Evolutionary conservation across 2,113 vertebrate genomes (phyloP), one percentile per base, ranked within the genome.

Genomic region (Arenaria interpres): DNA sequence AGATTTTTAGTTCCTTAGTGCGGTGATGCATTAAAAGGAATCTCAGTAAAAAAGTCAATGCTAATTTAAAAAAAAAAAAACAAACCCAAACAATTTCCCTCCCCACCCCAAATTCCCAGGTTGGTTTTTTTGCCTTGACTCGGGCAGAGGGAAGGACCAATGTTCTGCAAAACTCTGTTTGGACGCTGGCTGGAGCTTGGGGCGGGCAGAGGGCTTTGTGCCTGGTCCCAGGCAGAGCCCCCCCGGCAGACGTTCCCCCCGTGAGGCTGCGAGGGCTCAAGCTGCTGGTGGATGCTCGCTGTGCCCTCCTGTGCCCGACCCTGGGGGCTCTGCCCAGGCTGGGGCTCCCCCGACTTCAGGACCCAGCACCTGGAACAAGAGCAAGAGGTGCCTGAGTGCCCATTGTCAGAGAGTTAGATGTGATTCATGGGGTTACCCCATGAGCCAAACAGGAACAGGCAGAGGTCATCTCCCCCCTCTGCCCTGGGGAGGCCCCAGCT

Each of bases 211-310:
- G 1, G 45, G 22, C 13, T 6, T 53, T 24, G 51, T 6, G 14
- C 16, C 48, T 6, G 57, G 28, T 17, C 6, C 1, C 1, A 5
- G 35, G 12, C 13, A 24, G 54, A 32, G 12, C 3, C 30, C 28
- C 24, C 48, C 17, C 0, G 6, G n/a, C 1, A 12, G 41, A 5
- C 14, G 6, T 19, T 11, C 33, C 0, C 5, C 18, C 41, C 14
- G 0, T 4, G 2, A 1, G 27, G 79, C 46, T 87, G 79, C 13
- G 7, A 2, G 7, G 5, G 43, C 64, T 30, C 5, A 3, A 18
- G 12, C 15, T 4, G 1, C 3, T 51, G 2, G 46, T 20, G 1
- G 45, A 11, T 3, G 33, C 75, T 53, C 14, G 4, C 24, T 1
- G 10, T 6, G 46, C 28, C 0, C 28, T 6, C 15, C 71, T 4